phyloP scores from a whole-genome alignment of 2,888 invertebrate species.

The Adineta ricciae region DNA sequence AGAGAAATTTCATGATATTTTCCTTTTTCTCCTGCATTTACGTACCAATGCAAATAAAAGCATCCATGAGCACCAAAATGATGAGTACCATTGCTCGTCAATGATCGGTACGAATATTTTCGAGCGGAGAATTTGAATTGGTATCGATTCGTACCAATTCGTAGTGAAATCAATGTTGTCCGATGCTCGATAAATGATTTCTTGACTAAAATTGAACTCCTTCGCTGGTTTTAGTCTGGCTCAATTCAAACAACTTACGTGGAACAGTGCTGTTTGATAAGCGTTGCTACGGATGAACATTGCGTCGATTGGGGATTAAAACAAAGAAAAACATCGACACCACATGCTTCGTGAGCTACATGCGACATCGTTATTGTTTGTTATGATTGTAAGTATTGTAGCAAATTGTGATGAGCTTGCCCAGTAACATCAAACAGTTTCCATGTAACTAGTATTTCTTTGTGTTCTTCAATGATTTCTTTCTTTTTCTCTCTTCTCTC shows the following conservation, averaged over 20 bases:
- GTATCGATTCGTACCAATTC: background rate
- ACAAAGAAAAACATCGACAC: slow-evolving; percentile 19
- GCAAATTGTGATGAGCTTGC: background rate
- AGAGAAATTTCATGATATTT: background rate
- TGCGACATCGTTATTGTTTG: background rate
- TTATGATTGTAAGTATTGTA: background rate
- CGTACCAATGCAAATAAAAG: background rate
- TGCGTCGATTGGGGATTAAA: background rate
- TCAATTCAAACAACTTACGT: background rate
- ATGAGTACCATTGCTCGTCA: slow-evolving; percentile 11
- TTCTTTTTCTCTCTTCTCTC: background rate
- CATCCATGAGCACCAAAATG: slow-evolving; percentile 19
- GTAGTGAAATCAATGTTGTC: background rate
- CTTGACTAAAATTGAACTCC: background rate
- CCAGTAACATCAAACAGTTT: background rate
- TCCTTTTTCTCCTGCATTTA: background rate
- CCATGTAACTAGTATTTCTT: background rate
- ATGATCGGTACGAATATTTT: slow-evolving; percentile 13
- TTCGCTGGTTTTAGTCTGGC: too few species aligned
- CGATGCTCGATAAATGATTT: slow-evolving; percentile 1
- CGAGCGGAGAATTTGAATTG: background rate
- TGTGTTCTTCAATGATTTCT: background rate
- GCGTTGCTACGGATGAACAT: background rate
- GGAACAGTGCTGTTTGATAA: background rate
- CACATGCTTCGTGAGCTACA: slow-evolving; percentile 1